Evolutionary conservation across 2,113 vertebrate species (phyloP), one percentile per base, ranked within the genome.

Genomic region (Triplophysa tibetana): DNA sequence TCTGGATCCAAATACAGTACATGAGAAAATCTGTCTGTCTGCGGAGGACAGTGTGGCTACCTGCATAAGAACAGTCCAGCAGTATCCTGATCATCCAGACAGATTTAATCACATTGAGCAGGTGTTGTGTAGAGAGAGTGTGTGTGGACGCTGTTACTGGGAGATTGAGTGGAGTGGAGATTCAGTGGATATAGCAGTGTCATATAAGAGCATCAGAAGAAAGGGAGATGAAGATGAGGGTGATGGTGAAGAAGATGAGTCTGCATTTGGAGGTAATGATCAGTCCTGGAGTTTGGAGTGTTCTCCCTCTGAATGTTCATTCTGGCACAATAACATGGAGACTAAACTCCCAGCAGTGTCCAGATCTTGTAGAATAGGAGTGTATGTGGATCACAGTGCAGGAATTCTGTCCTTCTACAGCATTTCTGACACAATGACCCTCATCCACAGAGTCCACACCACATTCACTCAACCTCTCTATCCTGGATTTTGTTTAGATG

Each of bases 371-470:
- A 58, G 54, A 58, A 58, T 58, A 64, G 81, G 81, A 64, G 81
- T 85, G 78, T 83, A 74, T 65, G 48, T 85, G 67, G 81, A 85
- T 72, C 75, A 83, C 81, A 24, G 38, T 48, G 84, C 81, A 77
- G 84, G 81, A 61, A 82, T 12, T 82, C 69, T 85, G 81, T 82
- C 81, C 77, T 85, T 85, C 81, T 85, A 80, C 75, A 81, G 78
- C 64, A 23, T 85, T 63, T 82, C 77, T 73, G 81, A 85, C 62
- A 80, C 77, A 50, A 72, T 80, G 81, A 77, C 73, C 66, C 83
- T 84, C 75, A 67, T 83, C 11, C 78, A 80, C 82, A 83, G 54
- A 58, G 54, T n/a, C 8, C 19, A 58, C 7, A 58, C 54, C 54
- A 58, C 54, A 58, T 58, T 58, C 54, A 58, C 19, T 58, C 7